Percentiles rank a stretch among this genome's conserved stretches.
Conservation (phyloP, 2,888 invertebrate species). For the Criorhina ranunculi region DNA sequence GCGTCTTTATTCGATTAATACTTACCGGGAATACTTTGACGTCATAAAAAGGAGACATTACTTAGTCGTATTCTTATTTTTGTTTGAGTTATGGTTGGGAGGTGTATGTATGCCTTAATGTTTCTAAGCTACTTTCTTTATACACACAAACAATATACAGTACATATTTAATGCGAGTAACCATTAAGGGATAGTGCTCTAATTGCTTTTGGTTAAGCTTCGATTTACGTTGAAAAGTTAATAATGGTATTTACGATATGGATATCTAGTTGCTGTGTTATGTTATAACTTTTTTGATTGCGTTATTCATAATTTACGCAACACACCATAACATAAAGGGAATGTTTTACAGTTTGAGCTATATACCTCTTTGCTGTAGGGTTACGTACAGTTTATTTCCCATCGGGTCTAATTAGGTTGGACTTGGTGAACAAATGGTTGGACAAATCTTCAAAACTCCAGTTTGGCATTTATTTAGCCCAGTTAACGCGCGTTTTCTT, state of each 20-base stretch:
- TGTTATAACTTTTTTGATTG: too few species aligned
- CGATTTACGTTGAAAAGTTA: background rate
- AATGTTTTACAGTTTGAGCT: too few species aligned
- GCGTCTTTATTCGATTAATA: conserved; percentile 25
- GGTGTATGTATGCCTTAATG: conserved; percentile 1
- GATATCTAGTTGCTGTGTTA: background rate
- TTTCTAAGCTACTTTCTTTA: background rate
- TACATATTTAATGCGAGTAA: background rate
- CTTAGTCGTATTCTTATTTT: conserved; percentile 21
- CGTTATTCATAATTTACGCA: too few species aligned
- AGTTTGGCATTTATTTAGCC: too few species aligned
- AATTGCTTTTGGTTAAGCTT: background rate
- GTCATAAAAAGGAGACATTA: conserved; percentile 5
- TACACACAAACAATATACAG: too few species aligned
- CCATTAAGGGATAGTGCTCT: background rate
- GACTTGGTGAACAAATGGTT: too few species aligned
- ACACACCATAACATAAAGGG: too few species aligned
- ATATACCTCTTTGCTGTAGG: too few species aligned
- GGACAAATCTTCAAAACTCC: too few species aligned
- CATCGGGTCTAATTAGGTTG: too few species aligned
- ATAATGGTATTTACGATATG: background rate
- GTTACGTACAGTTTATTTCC: too few species aligned
- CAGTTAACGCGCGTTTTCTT: too few species aligned
- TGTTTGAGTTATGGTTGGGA: background rate
- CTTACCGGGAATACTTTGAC: conserved; percentile 15